These are phyloP conservation scores for Teleopsis dalmanni DNA, from an alignment of 1,140 invertebrate genomes.

Conservation along the genomic window DNA sequence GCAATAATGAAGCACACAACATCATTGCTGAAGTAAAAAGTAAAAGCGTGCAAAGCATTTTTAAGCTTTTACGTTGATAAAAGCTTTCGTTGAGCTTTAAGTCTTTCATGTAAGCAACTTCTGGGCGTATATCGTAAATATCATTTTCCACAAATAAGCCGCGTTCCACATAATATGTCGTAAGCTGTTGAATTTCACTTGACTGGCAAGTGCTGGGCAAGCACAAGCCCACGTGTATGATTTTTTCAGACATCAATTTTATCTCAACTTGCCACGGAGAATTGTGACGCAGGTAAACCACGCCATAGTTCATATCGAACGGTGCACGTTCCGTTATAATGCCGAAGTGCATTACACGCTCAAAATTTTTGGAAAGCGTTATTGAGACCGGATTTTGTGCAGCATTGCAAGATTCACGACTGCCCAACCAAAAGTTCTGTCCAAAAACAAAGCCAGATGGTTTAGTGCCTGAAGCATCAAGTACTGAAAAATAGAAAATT, in stretches of 20 bases:
- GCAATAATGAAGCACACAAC: constrained; percentile 27
- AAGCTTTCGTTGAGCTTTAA: constrained; percentile 27
- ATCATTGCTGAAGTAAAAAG: constrained; percentile 26
- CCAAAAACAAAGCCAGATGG: constrained; percentile 36
- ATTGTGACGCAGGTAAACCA: constrained; percentile 34
- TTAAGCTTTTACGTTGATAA: constrained; percentile 27
- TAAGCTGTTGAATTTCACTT: constrained; percentile 30
- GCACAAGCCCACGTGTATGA: constrained; percentile 40
- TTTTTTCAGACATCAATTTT: constrained; percentile 36
- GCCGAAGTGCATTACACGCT: constrained; percentile 32
- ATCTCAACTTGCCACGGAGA: constrained; percentile 43
- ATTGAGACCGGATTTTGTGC: constrained; percentile 26
- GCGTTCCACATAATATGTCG: constrained; percentile 22
- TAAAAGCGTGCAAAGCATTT: constrained; percentile 23
- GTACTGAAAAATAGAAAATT: constrained; percentile 18
- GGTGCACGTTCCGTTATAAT: constrained; percentile 31
- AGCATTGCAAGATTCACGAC: constrained; percentile 25
- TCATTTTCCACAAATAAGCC: constrained; percentile 25
- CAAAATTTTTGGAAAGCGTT: constrained; percentile 31
- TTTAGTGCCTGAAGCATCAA: constrained; percentile 38
- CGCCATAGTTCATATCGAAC: constrained; percentile 36
- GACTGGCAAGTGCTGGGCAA: constrained; percentile 32
- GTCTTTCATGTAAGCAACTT: constrained; percentile 39
- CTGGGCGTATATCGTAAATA: constrained; percentile 32
- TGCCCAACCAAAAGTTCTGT: constrained; percentile 43